These are phyloP conservation scores for Pontoporia blainvillei DNA, from an alignment of 2,113 vertebrate species.

Conservation along the genomic window DNA sequence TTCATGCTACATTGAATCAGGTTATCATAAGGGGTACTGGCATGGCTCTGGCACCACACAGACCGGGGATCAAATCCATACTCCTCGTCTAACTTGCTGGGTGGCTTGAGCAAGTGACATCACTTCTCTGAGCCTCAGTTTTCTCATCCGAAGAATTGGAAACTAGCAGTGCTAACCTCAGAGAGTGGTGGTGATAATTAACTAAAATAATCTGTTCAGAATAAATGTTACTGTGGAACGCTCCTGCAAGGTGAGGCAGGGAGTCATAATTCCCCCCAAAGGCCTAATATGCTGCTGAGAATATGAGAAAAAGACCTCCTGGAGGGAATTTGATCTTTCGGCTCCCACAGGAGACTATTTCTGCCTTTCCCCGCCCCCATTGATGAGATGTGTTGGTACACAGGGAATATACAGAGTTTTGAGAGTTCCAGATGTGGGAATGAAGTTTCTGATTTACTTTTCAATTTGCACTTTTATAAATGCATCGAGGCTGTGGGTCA, in stretches of 20 bases:
- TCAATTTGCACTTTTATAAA: constrained; percentile 35
- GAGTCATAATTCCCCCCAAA: not conserved
- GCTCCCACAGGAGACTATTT: not conserved
- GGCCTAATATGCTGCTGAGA: not conserved
- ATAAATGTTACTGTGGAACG: not conserved
- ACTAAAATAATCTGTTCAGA: not conserved
- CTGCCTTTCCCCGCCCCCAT: rapidly evolving
- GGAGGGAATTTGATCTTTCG: not conserved
- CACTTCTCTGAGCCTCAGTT: not conserved
- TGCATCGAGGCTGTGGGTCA: not conserved
- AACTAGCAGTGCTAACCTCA: not conserved
- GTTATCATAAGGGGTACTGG: not conserved
- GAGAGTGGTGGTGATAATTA: not conserved
- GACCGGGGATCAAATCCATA: not conserved
- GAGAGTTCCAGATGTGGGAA: not conserved
- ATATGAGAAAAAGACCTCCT: not conserved
- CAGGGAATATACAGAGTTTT: not conserved
- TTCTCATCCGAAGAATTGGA: not conserved
- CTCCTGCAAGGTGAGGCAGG: not conserved
- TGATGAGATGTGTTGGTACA: not conserved
- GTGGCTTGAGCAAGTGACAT: not conserved
- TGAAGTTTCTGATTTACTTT: constrained; percentile 38
- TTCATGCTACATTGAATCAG: not conserved
- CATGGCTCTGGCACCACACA: not conserved
- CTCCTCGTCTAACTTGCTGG: not conserved